These are phyloP conservation scores for Brenthis ino DNA, from an alignment of 2,888 invertebrate species.

Conservation along the genomic window DNA sequence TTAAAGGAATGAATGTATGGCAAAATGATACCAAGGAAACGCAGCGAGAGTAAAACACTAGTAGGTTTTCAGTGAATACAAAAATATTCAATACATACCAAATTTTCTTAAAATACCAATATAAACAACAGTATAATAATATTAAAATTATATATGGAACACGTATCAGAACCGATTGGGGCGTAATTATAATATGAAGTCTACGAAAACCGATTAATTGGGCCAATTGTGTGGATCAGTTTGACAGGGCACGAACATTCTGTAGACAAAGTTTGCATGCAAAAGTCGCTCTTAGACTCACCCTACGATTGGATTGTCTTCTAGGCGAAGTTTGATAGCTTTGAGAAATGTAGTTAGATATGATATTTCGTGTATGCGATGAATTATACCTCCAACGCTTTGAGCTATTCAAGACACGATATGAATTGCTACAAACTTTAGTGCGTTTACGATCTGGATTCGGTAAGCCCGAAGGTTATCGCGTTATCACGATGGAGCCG, in stretches of 20 bases:
- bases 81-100: too few relatives aligned
- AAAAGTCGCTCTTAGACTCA: slow-evolving; percentile 69
- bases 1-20: too few relatives aligned
- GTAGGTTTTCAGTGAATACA: too few relatives aligned
- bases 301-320: slow-evolving; percentile 70
- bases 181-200: slow-evolving; percentile 49
- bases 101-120: too few relatives aligned
- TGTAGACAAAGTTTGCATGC: slow-evolving; percentile 73
- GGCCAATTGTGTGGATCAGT: slow-evolving; percentile 71
- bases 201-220: slow-evolving; percentile 70
- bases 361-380: slow-evolving; percentile 61
- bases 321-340: slow-evolving; percentile 70
- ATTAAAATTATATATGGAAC: slow-evolving; percentile 12
- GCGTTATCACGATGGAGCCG: slow-evolving; percentile 37
- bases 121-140: neutral
- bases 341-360: slow-evolving; percentile 67
- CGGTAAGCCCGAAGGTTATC: slow-evolving; percentile 38
- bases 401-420: slow-evolving; percentile 54
- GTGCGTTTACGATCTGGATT: slow-evolving; percentile 35
- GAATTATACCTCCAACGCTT: slow-evolving; percentile 51
- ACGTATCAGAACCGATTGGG: slow-evolving; percentile 21
- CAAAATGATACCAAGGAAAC: too few relatives aligned
- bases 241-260: slow-evolving; percentile 71
- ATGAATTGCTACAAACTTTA: slow-evolving; percentile 54
- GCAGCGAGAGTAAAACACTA: too few relatives aligned